Base-by-base conservation (phyloP, 2,113 vertebrate species). In the Delphinus delphis region DNA sequence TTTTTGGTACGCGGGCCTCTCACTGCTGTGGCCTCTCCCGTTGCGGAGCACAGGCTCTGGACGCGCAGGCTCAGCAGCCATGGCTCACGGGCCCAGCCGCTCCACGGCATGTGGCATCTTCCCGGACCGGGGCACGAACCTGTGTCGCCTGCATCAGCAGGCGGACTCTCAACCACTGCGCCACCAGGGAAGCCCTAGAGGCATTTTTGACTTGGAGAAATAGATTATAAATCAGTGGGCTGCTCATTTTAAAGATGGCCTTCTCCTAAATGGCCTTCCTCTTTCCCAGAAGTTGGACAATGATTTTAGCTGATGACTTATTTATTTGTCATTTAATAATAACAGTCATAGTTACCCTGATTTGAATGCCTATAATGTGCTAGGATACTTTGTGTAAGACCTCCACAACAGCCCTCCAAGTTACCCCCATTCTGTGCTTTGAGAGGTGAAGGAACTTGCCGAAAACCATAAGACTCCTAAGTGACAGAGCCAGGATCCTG, bases 181-280 rank as follows among this genome's bases (percentile, higher is more conserved):
- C 36, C 36, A 36, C 36, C 36, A 36, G 36, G 36, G 36, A 36
- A 36, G 36, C 36, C 36, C 50, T 68, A 84, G 55, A 23, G 50
- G n/a, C 12, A 62, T 63, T 93, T 97, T 79, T 92, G 71, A 94
- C 41, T 41, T 90, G 28, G 67, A 93, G 36, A 90, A 88, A 70
- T 63, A 88, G 65, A 76, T 58, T 31, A 67, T 58, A 67, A 93
- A 4, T 90, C 82, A 80, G 63, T 25, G 1, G 18, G 2, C 21
- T 63, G 18, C 33, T 83, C 21, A 44, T 85, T 93, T 94, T 93
- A 90, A 89, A 79, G 85, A 95, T 74, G 74, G 44, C 20, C 50
- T 55, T 50, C 53, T 38, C 17, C 38, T 88, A 90, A 96, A 82
- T 41, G 53, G 23, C 28, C 65, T 97, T 53, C 31, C 25, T 91